Conservation (phyloP, 2,797 vertebrate species). For the Rhinophrynus dorsalis region DNA sequence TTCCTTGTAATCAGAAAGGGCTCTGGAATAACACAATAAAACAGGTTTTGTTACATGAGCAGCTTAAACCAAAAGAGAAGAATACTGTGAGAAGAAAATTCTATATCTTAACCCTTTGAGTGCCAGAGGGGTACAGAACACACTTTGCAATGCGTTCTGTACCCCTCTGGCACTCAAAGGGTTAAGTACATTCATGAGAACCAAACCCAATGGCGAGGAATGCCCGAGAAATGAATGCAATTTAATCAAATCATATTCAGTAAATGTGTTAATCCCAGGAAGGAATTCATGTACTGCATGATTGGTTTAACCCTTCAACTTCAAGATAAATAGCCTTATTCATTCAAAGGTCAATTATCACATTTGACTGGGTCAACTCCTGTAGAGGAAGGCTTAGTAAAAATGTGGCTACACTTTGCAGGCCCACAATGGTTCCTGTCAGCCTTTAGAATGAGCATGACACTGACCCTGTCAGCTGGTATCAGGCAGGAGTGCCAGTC, state of each 20-base stretch:
- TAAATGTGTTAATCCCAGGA: background rate
- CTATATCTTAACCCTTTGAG: too few relatives aligned
- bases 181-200: conserved; percentile 6
- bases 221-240: background rate
- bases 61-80: conserved; percentile 8
- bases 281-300: background rate
- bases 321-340: too few relatives aligned
- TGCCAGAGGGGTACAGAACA: too few relatives aligned
- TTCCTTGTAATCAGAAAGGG: conserved; percentile 29
- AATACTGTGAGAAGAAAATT: background rate
- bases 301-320: background rate
- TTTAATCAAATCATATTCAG: background rate
- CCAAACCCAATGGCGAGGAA: background rate
- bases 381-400: too few relatives aligned
- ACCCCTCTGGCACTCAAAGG: too few relatives aligned
- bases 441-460: too few relatives aligned
- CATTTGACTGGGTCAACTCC: background rate
- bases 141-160: too few relatives aligned
- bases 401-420: too few relatives aligned
- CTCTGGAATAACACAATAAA: conserved; percentile 47
- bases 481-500: too few relatives aligned
- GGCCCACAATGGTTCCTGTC: too few relatives aligned
- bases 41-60: conserved; percentile 34
- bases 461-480: too few relatives aligned
- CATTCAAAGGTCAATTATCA: too few relatives aligned